Percentiles rank a stretch among this genome's conserved stretches.
Evolutionary conservation across 2,113 vertebrate genomes (phyloP).

Genomic region (Toxostoma redivivum): DNA sequence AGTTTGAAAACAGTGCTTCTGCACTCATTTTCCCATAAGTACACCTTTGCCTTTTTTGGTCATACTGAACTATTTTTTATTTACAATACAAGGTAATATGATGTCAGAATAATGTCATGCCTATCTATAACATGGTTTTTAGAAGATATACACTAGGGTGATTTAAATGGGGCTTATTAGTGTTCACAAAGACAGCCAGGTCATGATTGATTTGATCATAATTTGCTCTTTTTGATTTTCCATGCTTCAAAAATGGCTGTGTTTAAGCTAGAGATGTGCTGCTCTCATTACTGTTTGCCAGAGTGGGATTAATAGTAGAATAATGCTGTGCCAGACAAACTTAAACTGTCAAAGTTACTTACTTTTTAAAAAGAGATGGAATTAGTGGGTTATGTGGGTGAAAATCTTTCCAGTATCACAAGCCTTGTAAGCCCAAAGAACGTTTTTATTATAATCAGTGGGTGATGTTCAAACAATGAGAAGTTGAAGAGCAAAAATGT

Average conservation of each 20-base stretch:
- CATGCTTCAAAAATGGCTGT: not conserved
- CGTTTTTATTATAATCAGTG: not conserved
- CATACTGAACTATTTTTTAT: not conserved
- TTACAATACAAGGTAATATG: not conserved
- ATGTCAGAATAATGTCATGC: not conserved
- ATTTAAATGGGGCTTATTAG: not conserved
- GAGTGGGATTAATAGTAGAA: not conserved
- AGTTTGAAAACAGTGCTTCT: not conserved
- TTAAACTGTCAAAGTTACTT: not conserved
- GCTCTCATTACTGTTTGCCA: not conserved
- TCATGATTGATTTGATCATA: not conserved
- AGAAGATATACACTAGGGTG: not conserved
- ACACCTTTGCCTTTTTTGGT: not conserved
- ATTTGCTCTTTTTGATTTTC: not conserved
- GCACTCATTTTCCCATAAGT: not conserved
- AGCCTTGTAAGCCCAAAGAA: not conserved
- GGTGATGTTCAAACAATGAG: not conserved
- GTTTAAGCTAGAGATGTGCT: not conserved
- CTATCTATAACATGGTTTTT: not conserved
- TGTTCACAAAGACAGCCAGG: not conserved
- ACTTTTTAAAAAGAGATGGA: not conserved
- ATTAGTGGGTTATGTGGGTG: not conserved
- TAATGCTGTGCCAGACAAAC: not conserved
- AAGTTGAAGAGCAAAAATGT: constrained; percentile 17
- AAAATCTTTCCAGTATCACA: constrained; percentile 17